Evolutionary conservation across 2,888 invertebrate genomes (phyloP).

Genomic region (Sphinx pinastri): DNA sequence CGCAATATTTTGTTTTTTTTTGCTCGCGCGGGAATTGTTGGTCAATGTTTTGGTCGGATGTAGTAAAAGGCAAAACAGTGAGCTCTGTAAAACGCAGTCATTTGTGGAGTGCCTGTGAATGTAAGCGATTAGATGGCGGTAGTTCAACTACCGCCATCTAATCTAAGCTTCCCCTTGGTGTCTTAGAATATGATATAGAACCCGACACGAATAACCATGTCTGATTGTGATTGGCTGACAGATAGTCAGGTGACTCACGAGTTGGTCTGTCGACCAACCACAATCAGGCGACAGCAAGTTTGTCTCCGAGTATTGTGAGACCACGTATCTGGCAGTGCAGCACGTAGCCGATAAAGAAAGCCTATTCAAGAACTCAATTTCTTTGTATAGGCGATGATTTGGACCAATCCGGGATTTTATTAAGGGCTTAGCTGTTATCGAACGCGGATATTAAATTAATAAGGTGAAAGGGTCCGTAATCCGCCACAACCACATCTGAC

Average conservation of each 20-base stretch:
- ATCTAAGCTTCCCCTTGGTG: no score
- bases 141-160: neutral
- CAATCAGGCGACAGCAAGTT: no score
- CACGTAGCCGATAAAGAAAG: neutral
- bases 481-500: constrained; percentile 8
- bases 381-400: neutral
- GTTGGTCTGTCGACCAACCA: no score
- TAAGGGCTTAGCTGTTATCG: constrained; percentile 3
- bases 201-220: no score
- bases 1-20: constrained; percentile 20
- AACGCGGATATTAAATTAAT: constrained; percentile 20
- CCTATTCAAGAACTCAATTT: neutral
- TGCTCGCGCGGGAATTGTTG: constrained; percentile 7
- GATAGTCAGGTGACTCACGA: no score
- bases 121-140: neutral
- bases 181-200: no score
- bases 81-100: neutral
- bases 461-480: constrained; percentile 13
- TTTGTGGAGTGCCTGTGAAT: neutral
- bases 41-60: constrained; percentile 14
- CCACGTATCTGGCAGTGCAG: neutral
- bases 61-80: neutral
- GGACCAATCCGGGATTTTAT: constrained; percentile 17
- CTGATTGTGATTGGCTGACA: no score
- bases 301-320: neutral